These are phyloP conservation scores for Epinephelus fuscoguttatus DNA, from an alignment of 2,113 vertebrate genomes.

Conservation along the genomic window DNA sequence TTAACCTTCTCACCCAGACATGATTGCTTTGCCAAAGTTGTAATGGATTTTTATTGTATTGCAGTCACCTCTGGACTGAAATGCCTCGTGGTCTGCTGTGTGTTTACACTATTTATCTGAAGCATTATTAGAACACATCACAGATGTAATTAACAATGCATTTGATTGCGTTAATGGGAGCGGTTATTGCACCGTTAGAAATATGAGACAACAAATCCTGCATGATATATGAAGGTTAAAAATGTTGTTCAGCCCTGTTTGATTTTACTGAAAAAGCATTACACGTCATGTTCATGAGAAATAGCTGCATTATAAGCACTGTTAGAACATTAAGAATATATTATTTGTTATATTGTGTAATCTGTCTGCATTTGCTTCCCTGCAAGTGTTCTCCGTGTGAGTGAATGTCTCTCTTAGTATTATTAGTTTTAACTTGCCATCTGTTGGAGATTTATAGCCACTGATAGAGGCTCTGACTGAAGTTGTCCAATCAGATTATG, in stretches of 20 bases:
- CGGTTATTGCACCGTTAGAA: conserved; percentile 14
- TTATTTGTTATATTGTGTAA: conserved; percentile 18
- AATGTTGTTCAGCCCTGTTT: conserved; percentile 30
- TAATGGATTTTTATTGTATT: conserved; percentile 50
- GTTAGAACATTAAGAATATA: conserved; percentile 30
- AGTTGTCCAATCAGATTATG: conserved; percentile 48
- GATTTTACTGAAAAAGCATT: conserved; percentile 24
- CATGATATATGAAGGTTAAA: conserved; percentile 15
- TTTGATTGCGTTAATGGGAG: conserved; percentile 35
- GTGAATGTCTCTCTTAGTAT: conserved; percentile 31
- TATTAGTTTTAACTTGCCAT: conserved; percentile 39
- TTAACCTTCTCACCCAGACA: conserved; percentile 50
- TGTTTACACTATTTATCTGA: conserved; percentile 29
- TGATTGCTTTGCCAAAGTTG: conserved; percentile 51
- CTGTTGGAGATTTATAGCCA: conserved; percentile 23
- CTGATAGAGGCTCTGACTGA: conserved; percentile 44
- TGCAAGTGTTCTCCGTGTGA: conserved; percentile 18
- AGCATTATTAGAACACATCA: conserved; percentile 29
- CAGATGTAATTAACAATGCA: conserved; percentile 29
- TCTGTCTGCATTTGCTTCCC: conserved; percentile 47
- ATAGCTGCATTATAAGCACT: conserved; percentile 33
- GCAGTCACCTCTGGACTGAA: conserved; percentile 8
- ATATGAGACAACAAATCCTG: neutral
- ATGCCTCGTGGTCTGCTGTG: conserved; percentile 18
- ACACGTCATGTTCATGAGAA: conserved; percentile 29